Evolutionary conservation across 2,113 vertebrate genomes (phyloP), one percentile per base, ranked within the genome.

Genomic region (Gila orcuttii): DNA sequence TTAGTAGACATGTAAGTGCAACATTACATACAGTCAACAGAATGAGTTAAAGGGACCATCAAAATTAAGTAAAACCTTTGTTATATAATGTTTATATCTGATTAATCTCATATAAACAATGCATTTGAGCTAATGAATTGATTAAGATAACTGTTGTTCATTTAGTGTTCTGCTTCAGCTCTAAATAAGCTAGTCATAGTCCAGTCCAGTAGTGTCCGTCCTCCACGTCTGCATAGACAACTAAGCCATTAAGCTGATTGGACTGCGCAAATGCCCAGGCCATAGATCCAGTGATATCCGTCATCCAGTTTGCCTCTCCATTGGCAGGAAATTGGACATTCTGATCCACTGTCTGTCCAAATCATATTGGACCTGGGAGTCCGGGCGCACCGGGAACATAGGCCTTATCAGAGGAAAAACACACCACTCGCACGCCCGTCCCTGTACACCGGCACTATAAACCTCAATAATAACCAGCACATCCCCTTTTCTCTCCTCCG

Each of bases 401-500:
- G 31, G 69, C 68, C 85, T 86, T 86, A 86, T 86, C 79, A 75
- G 79, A 36, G 28, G 50, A 73, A 31, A 59, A 83, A 83, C 81
- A 83, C 47, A 57, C 50, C 11, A 28, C 59, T 28, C 45, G 12
- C 39, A 25, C 39, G 7, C 1, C 39, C 25, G 42, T 69, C 69
- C 80, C 79, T 8, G 31, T 74, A 57, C 79, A 36, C 57, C 6
- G 21, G n/a, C 19, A 11, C 69, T 33, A 36, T 36, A 79, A 80
- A 73, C 77, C 64, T 60, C 69, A 19, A 64, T 73, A 82, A 82
- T 75, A 80, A 73, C n/a, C 64, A 57, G 9, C 62, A 47, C 19
- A 33, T 76, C 47, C 36, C 23, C 28, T 55, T 10, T 39, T 2
- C 33, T 71, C 23, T 59, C 10, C 52, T 81, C 25, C 6, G 3